Base-by-base conservation (phyloP, 2,797 vertebrate genomes). In the Pelodytes ibericus region DNA sequence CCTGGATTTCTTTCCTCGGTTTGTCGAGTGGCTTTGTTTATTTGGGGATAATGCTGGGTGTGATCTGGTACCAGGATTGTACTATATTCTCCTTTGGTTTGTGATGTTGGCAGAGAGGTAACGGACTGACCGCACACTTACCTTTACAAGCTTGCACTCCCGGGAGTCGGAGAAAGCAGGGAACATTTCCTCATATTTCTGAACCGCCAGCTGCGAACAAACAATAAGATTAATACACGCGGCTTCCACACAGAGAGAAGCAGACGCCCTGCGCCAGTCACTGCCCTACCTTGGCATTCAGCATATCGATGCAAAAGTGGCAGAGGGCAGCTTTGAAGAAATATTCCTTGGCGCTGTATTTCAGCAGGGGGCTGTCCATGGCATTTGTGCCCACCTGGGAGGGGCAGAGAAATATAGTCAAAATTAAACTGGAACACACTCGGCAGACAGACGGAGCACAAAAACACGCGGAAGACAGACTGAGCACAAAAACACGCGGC, bases 251-350 rank as follows among this genome's bases (percentile, higher is more conserved):
- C 20, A 20, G 9, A 16, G n/a, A 9, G 11, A 6, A 36, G 9
- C 10, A 47, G 18, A 16, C 13, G 44, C 10, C 3, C 33, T 13
- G n/a, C 33, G 13, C 33, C 26, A 61, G 22, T 3, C 24, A 4
- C 73, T 5, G 2, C 4, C 16, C 70, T 80, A 96, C 96, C 89
- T 96, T 95, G 53, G 95, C 95, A 0, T 97, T 97, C 68, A 95
- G 91, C 93, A 94, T 95, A 86, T 97, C 96, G 0, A 97, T 90
- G 72, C 95, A 97, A 90, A 97, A 97, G 82, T 96, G 95, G 83
- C 95, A 97, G 8, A 97, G 94, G 0, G 88, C 89, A 0, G 96
- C 95, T 83, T 95, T 97, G 86, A 97, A 96, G 89, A 97, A 97
- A 81, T 97, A 94, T 75, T 97, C 95, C 87, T 96, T 96, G 65